These are phyloP conservation scores for Cyclophora albipunctata DNA, from an alignment of 2,888 invertebrate species.

Conservation along the genomic window DNA sequence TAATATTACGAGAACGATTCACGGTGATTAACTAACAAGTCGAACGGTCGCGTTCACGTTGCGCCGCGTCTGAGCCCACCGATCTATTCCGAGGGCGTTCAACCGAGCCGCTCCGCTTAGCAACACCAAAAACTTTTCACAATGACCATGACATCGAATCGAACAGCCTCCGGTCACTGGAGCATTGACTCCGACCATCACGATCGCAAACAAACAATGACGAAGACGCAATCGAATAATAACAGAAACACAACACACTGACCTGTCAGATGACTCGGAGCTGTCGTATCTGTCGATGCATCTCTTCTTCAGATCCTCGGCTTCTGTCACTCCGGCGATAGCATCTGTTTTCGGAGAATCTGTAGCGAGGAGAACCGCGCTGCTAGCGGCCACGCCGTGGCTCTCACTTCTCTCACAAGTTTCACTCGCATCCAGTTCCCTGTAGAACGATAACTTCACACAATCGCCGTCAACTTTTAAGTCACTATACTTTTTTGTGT, in stretches of 20 bases:
- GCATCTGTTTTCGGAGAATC: conserved; percentile 57
- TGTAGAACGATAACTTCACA: conserved; percentile 68
- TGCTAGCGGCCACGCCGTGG: conserved; percentile 63
- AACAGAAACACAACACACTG: conserved; percentile 43
- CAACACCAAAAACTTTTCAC: conserved; percentile 54
- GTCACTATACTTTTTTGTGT: conserved; percentile 74
- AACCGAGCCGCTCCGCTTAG: conserved; percentile 50
- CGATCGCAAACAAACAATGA: conserved; percentile 39
- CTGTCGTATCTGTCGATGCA: conserved; percentile 94
- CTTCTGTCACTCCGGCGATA: conserved; percentile 38
- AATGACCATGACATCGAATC: conserved; percentile 71
- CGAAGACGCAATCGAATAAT: conserved; percentile 16
- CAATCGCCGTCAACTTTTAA: conserved; percentile 52
- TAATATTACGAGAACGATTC: conserved; percentile 33
- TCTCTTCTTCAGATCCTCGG: conserved; percentile 85
- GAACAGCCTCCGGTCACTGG: conserved; percentile 71
- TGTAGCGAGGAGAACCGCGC: conserved; percentile 37
- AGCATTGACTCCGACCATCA: conserved; percentile 65
- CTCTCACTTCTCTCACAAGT: conserved; percentile 74
- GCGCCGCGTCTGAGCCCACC: conserved; percentile 37
- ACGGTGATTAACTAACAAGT: conserved; percentile 37
- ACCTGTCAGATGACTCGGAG: conserved; percentile 96
- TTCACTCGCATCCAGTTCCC: conserved; percentile 67
- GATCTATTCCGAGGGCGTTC: conserved; percentile 61
- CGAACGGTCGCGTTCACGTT: conserved; percentile 25